phyloP scores from a whole-genome alignment of 2,888 invertebrate genomes.

The Caenorhabditis sulstoni region DNA sequence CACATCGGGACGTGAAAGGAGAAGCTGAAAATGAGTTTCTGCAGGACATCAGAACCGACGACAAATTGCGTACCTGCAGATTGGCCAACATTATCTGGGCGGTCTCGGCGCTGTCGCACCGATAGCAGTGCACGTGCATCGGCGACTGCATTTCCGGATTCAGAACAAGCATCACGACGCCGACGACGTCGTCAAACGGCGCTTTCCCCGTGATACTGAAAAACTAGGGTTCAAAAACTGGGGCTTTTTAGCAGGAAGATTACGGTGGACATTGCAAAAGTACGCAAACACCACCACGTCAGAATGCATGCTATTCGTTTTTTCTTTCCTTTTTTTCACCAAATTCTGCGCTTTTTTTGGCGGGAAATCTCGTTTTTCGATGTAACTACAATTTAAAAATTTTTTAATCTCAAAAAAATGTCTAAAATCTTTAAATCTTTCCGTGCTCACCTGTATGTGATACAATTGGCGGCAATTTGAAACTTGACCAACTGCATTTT shows the following conservation, averaged over 20 bases:
- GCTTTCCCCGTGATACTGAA: slow-evolving; percentile 87
- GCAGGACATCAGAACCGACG: too few species aligned
- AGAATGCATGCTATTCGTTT: too few species aligned
- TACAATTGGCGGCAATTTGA: slow-evolving; percentile 93
- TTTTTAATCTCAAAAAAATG: background rate
- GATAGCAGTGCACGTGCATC: slow-evolving; percentile 94
- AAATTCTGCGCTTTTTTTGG: too few species aligned
- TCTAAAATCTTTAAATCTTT: too few species aligned
- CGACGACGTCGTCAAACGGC: slow-evolving; percentile 90
- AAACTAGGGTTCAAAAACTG: background rate
- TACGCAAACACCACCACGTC: too few species aligned
- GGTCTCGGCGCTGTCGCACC: slow-evolving; percentile 90
- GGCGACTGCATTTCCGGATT: slow-evolving; percentile 95
- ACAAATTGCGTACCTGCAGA: slow-evolving; percentile 56
- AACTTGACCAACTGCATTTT: slow-evolving; percentile 88
- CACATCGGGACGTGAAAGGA: slow-evolving; percentile 89
- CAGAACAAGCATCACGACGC: slow-evolving; percentile 92
- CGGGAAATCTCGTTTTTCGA: too few species aligned
- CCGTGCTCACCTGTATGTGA: slow-evolving; percentile 84
- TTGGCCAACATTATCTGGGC: slow-evolving; percentile 91
- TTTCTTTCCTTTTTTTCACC: too few species aligned
- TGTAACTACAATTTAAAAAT: too few species aligned
- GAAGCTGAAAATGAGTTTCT: slow-evolving; percentile 85
- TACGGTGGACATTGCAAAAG: too few species aligned
- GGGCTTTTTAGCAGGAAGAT: too few species aligned